Evolutionary conservation across 2,797 vertebrate genomes (phyloP).

Genomic region (Platyrinchus mystaceus): DNA sequence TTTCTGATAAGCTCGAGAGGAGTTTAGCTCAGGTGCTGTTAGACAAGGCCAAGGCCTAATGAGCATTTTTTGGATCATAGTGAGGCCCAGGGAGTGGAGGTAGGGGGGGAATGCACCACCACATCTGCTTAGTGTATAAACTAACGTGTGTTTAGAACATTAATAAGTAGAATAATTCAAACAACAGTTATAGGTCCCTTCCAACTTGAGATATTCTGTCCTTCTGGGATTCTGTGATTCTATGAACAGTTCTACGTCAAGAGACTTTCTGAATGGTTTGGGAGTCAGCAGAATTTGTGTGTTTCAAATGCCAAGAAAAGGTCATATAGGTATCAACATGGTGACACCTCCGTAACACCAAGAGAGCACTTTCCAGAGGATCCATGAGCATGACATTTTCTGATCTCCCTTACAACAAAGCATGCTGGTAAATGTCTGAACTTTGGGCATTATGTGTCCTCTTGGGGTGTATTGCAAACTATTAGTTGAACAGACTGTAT

Average conservation of each 20-base stretch:
- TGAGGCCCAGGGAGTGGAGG: not conserved
- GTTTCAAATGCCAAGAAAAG: not conserved
- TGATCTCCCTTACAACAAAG: not conserved
- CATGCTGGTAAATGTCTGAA: not conserved
- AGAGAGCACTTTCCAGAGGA: not conserved
- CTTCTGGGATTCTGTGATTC: not conserved
- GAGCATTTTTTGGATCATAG: not conserved
- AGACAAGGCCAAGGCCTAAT: not conserved
- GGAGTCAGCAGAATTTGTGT: not conserved
- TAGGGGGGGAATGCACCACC: fast-evolving
- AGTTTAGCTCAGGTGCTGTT: not conserved
- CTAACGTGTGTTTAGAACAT: not conserved
- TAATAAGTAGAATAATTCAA: not conserved
- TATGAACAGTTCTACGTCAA: not conserved
- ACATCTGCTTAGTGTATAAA: not conserved
- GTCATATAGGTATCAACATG: not conserved
- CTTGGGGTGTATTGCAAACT: not conserved
- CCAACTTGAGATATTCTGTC: not conserved
- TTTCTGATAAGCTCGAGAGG: not conserved
- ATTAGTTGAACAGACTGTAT: not conserved
- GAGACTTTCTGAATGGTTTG: not conserved
- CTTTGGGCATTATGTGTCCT: not conserved
- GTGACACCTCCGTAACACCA: not conserved
- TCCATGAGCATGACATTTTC: not conserved
- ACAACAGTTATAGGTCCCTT: not conserved